Evolutionary conservation across 2,888 invertebrate genomes (phyloP), one percentile per base, ranked within the genome.

Genomic region (Urechis unicinctus): DNA sequence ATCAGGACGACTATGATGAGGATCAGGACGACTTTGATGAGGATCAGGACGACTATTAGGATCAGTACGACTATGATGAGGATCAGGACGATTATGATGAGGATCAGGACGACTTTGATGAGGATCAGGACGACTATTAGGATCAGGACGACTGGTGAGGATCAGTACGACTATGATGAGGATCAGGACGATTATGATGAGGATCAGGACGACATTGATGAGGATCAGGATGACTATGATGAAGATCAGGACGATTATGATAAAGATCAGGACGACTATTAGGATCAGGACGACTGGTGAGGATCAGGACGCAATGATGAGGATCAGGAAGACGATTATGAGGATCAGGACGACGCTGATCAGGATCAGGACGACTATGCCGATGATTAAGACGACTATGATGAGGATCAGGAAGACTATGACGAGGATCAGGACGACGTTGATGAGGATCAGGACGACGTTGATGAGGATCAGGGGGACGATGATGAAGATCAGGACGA

Each of bases 61-160:
- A 50, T 50, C 49, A 54, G 41, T 50, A 44, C 50, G 55, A 55
- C 29, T 50, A 55, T 50, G 55, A 55, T 50, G 55, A 55, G 25
- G 55, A 50, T 22, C 43, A 55, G 42, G 55, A 55, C 29, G 55
- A 55, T 51, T 45, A 55, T 51, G 47, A 46, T 52, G 52, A 47
- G 46, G 56, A 52, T 46, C 46, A 55, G n/a, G 55, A 55, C 52
- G 55, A 51, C 26, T 46, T 45, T 55, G 51, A 55, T 52, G 51
- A 50, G 29, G 55, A 50, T 50, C 13, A 43, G 30, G 30, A 29
- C 29, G 44, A 44, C n/a, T n/a, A n/a, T n/a, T n/a, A n/a, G n/a
- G n/a, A n/a, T n/a, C n/a, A n/a, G n/a, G n/a, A n/a, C n/a, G n/a
- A n/a, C n/a, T n/a, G n/a, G n/a, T n/a, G n/a, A n/a, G n/a, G n/a